phyloP scores from a whole-genome alignment of 2,113 vertebrate genomes.

The Rhynchomys soricoides region DNA sequence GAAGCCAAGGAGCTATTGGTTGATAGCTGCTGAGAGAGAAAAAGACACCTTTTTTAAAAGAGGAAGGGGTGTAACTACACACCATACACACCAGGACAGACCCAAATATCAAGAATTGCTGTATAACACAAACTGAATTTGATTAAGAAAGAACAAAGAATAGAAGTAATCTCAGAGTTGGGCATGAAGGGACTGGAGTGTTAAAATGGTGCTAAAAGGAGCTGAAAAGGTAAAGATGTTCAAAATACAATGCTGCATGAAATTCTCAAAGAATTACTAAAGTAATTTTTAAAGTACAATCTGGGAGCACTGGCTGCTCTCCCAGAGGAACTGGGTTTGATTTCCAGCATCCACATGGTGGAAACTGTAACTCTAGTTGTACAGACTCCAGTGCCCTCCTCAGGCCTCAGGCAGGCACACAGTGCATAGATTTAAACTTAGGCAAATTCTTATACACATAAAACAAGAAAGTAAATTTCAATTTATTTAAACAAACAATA shows the following conservation, averaged over 20 bases:
- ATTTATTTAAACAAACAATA: background rate
- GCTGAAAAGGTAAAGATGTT: background rate
- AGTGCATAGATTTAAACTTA: background rate
- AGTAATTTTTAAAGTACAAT: background rate
- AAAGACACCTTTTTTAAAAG: background rate
- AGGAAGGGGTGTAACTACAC: background rate
- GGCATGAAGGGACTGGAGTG: background rate
- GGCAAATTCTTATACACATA: background rate
- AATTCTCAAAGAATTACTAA: background rate
- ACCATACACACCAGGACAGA: background rate
- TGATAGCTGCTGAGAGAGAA: background rate
- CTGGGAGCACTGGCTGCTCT: background rate
- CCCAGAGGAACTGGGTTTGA: background rate
- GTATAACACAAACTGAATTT: background rate
- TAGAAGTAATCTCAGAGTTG: background rate
- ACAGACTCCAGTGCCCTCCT: background rate
- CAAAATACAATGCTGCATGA: background rate
- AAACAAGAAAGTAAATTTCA: background rate
- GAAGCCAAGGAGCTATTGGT: background rate
- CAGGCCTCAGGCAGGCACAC: background rate
- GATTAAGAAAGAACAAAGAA: background rate
- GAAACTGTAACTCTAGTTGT: background rate
- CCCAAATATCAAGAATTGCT: background rate
- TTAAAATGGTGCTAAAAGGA: background rate
- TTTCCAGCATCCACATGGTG: background rate